These are phyloP conservation scores for Stegana nigrithorax DNA, from an alignment of 2,888 invertebrate genomes.

Conservation along the genomic window DNA sequence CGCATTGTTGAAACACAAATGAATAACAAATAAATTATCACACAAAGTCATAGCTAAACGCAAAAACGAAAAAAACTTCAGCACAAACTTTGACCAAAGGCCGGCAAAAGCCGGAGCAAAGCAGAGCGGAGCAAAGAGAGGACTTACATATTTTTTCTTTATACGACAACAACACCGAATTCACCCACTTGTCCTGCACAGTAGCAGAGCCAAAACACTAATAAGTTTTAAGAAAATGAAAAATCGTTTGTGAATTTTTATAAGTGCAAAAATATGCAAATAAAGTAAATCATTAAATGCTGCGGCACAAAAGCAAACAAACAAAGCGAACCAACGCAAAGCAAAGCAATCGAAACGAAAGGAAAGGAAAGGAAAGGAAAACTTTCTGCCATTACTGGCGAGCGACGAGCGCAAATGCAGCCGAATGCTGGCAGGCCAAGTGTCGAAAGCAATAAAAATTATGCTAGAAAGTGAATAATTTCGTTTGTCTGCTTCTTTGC, in stretches of 20 bases:
- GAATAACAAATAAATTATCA: conserved; percentile 35
- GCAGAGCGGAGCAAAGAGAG: not conserved
- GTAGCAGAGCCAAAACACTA: too few relatives aligned
- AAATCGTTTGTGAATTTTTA: conserved; percentile 63
- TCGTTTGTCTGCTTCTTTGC: not conserved
- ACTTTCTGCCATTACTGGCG: not conserved
- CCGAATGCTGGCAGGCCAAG: not conserved
- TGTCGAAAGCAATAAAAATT: conserved; percentile 32
- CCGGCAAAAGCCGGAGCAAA: conserved; percentile 17
- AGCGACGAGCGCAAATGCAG: too few relatives aligned
- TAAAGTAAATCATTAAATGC: conserved; percentile 61
- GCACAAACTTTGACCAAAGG: conserved; percentile 29
- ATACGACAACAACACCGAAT: conserved; percentile 20
- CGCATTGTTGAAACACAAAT: conserved; percentile 20
- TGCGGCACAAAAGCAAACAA: too few relatives aligned
- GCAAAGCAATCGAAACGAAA: too few relatives aligned
- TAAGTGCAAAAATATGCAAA: conserved; percentile 66
- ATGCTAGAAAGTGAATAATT: conserved; percentile 15
- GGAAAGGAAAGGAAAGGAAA: conserved; percentile 9
- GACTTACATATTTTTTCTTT: not conserved
- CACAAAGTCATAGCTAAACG: too few relatives aligned
- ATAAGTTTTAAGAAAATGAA: conserved; percentile 63
- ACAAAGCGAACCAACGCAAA: too few relatives aligned
- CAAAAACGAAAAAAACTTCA: not conserved
- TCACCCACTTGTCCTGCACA: too few relatives aligned